Base-by-base conservation (phyloP, 1,140 invertebrate genomes). In the Procambarus clarkii region DNA sequence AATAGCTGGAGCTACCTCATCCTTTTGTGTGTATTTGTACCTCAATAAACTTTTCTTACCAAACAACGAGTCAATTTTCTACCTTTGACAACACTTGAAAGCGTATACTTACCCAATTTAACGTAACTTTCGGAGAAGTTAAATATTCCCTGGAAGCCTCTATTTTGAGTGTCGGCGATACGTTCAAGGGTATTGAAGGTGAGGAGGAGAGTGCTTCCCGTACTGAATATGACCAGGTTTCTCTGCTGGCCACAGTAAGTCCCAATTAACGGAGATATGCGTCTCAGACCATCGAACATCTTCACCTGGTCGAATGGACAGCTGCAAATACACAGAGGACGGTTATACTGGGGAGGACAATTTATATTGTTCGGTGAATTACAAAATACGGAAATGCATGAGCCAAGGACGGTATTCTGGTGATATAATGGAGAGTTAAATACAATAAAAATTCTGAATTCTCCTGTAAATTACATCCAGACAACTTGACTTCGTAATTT, bases 251-350 rank as follows among this genome's bases (percentile, higher is more conserved):
- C 99, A 95, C 99, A 99, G 95, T 99, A 99, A 87, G 98, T 99
- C 93, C 98, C 98, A 94, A 99, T 99, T 93, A 98, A 96, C 60
- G 98, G 97, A 93, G 97, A 96, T 78, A 96, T 95, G 94, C 97
- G 97, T 94, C 97, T 96, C 84, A 96, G 95, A 89, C 99, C 99
- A 95, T 99, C 99, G 95, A 97, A 99, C 87, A 99, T 97, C 95
- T 98, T 98, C 90, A 99, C 97, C 95, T 97, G 98, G 95, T 99
- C 99, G 96, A 99, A 99, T 86, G 99, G 99, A 96, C 99, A 99
- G 94, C 99, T 99, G 95, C 2, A 54, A 54, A 11, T 5, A 54
- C 50, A 54, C 2, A 11, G n/a, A n/a, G n/a, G n/a, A n/a, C n/a
- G n/a, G n/a, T n/a, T n/a, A n/a, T n/a, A n/a, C n/a, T n/a, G n/a